These are phyloP conservation scores for Ginglymostoma cirratum DNA, from an alignment of 2,113 vertebrate species.

Conservation along the genomic window DNA sequence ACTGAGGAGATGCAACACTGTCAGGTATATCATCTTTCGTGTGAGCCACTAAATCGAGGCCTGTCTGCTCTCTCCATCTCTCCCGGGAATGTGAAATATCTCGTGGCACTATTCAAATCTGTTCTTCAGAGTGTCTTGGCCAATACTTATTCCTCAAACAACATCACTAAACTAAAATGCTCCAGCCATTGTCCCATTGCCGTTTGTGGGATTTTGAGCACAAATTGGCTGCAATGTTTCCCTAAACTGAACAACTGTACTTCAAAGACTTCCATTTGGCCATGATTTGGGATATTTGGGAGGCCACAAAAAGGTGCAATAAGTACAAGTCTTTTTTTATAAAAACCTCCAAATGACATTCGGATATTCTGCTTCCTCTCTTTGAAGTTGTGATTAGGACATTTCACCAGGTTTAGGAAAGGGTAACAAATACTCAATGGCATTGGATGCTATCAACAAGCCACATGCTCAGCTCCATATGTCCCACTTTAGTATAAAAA, in stretches of 20 bases:
- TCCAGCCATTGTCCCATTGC: neutral
- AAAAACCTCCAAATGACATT: neutral
- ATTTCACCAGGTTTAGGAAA: neutral
- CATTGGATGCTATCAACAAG: neutral
- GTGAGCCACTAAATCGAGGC: neutral
- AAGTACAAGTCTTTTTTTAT: neutral
- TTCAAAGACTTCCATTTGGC: neutral
- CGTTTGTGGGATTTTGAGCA: neutral
- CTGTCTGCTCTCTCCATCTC: neutral
- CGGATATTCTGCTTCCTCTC: neutral
- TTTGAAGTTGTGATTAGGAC: neutral
- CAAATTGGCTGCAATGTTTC: neutral
- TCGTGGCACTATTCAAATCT: no score
- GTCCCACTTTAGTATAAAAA: neutral
- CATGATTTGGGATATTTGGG: neutral
- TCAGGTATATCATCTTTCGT: neutral
- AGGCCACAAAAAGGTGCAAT: neutral
- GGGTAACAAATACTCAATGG: neutral
- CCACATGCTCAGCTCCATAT: neutral
- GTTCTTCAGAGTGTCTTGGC: neutral
- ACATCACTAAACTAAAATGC: neutral
- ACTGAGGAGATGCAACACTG: neutral
- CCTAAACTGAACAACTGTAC: neutral
- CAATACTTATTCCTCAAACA: neutral
- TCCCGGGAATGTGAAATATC: no score